Conservation (phyloP, 2,888 invertebrate species). For the Thyatira batis region DNA sequence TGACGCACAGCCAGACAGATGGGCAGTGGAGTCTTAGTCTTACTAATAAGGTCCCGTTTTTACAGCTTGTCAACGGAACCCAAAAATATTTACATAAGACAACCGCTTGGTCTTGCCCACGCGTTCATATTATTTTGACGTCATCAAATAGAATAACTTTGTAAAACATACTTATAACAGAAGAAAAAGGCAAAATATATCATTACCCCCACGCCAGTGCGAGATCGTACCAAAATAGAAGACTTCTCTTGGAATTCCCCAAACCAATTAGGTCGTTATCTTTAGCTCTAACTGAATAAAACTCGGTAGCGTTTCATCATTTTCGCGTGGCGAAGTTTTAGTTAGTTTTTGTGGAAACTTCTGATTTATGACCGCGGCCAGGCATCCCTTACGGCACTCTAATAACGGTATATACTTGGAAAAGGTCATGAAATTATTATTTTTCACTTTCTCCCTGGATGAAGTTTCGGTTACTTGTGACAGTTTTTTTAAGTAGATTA, state of each 20-base stretch:
- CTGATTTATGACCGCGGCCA: conserved; percentile 69
- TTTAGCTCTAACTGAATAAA: conserved; percentile 74
- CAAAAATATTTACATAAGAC: too few relatives aligned
- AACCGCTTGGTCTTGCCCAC: too few relatives aligned
- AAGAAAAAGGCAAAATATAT: background rate
- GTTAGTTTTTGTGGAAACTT: conserved; percentile 74
- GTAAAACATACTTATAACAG: background rate
- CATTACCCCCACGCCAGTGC: background rate
- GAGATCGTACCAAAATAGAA: background rate
- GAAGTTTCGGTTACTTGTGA: conserved; percentile 45
- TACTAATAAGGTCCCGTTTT: too few relatives aligned
- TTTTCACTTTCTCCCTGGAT: conserved; percentile 38
- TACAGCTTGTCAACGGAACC: too few relatives aligned
- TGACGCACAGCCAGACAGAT: too few relatives aligned
- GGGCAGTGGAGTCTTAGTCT: too few relatives aligned
- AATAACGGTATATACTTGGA: conserved; percentile 66
- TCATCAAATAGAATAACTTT: too few relatives aligned
- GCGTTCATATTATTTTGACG: too few relatives aligned
- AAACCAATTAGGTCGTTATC: conserved; percentile 73
- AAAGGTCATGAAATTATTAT: conserved; percentile 62
- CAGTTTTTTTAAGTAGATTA: too few relatives aligned
- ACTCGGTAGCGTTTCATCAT: conserved; percentile 72
- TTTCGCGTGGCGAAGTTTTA: conserved; percentile 71
- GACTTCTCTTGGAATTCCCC: conserved; percentile 20
- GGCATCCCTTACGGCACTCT: conserved; percentile 57